Conservation (phyloP, 2,797 vertebrate genomes). For the Lacerta agilis region DNA sequence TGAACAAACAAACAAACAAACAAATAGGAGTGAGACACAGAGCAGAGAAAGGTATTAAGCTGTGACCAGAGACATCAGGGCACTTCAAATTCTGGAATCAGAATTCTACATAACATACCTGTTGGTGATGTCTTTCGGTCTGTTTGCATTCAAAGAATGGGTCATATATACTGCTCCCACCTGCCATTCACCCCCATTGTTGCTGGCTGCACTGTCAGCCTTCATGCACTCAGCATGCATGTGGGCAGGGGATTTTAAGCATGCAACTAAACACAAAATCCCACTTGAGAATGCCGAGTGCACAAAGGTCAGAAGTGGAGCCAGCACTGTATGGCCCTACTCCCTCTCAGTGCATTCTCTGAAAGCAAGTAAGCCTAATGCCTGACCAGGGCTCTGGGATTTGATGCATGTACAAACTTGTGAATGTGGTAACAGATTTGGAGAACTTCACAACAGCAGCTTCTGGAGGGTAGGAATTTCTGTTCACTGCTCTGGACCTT, state of each 20-base stretch:
- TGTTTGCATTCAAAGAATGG: background rate
- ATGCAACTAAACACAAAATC: too few relatives aligned
- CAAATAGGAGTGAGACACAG: background rate
- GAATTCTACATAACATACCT: background rate
- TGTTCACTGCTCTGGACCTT: background rate
- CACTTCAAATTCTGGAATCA: background rate
- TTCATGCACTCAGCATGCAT: too few relatives aligned
- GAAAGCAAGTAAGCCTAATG: too few relatives aligned
- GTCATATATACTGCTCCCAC: background rate
- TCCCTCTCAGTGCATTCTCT: too few relatives aligned
- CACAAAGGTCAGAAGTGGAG: too few relatives aligned
- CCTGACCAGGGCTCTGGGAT: background rate
- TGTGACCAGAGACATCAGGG: too few relatives aligned
- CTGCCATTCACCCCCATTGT: too few relatives aligned
- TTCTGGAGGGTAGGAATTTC: constrained; percentile 6
- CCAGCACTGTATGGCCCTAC: too few relatives aligned
- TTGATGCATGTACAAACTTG: background rate
- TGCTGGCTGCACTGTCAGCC: too few relatives aligned
- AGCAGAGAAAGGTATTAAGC: background rate
- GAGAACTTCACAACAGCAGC: background rate
- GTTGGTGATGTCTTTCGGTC: background rate
- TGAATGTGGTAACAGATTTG: constrained; percentile 14
- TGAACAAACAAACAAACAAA: constrained; percentile 41
- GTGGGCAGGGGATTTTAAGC: too few relatives aligned
- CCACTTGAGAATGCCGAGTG: too few relatives aligned